Base-by-base conservation (phyloP, 1,140 invertebrate species). In the Drosophila burlai region DNA sequence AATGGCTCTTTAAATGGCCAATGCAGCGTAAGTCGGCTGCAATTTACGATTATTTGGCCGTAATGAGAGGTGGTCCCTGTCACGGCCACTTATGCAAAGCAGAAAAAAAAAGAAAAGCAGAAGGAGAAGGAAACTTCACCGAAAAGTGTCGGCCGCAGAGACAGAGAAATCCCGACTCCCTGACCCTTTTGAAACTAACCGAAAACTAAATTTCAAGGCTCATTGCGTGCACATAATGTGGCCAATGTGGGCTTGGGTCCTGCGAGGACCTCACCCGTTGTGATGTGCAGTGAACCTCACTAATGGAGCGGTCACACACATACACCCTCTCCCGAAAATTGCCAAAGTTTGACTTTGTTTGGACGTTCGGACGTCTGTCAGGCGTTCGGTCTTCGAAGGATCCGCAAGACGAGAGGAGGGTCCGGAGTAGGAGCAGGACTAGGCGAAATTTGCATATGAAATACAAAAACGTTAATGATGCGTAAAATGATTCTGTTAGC, bases 381-480 rank as follows among this genome's bases (percentile, higher is more conserved):
- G 82, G 60, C 57, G 61, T 54, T 49, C 36, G 38, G 34, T 73
- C 45, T 29, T 73, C 31, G 24, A 61, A 46, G 36, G 49, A 68
- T 31, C 45, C 24, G 26, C 18, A 59, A 40, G 43, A 74, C 45
- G 45, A 42, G 52, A 49, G 67, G 11, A 21, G 49, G 47, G 7
- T 2, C 6, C 16, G 24, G 49, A n/a, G 2, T 2, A 15, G 50
- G 18, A 16, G 13, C 15, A 55, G 52, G 62, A 58, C 47, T 54
- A 60, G 55, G 45, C 49, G 50, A 73, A 55, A 80, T 90, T 90
- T 90, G 85, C 85, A 90, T 90, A 90, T 90, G 82, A 90, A 90
- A 90, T 81, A 91, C 86, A 91, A 82, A 85, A 90, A 91, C 85
- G 86, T 91, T 90, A 90, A 90, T 90, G 85, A 90, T 90, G 85